These are phyloP conservation scores for Galaxias olidus DNA, from an alignment of 2,797 vertebrate species.

Conservation along the genomic window DNA sequence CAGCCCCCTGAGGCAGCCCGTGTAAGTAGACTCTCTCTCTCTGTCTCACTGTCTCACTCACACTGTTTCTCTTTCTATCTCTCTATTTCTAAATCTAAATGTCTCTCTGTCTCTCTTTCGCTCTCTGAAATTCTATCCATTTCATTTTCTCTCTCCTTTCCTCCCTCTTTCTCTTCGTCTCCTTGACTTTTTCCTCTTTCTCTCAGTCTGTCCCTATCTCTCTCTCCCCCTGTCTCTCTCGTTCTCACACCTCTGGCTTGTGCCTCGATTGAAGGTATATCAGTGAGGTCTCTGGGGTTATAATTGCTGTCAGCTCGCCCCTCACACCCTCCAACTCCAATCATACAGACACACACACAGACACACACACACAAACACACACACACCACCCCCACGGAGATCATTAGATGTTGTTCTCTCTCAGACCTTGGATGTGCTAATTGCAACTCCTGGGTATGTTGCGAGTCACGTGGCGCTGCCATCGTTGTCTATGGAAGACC, in stretches of 20 bases:
- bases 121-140: too few relatives aligned
- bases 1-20: conserved; percentile 89
- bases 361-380: too few relatives aligned
- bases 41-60: not conserved
- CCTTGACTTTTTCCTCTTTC: too few relatives aligned
- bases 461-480: conserved; percentile 47
- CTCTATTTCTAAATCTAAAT: too few relatives aligned
- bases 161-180: too few relatives aligned
- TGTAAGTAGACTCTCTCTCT: conserved; percentile 78
- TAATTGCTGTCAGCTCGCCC: conserved; percentile 70
- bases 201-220: too few relatives aligned
- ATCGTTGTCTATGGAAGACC: conserved; percentile 23
- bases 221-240: too few relatives aligned
- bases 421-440: conserved; percentile 60
- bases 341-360: too few relatives aligned
- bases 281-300: conserved; percentile 53
- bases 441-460: conserved; percentile 46
- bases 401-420: conserved; percentile 40
- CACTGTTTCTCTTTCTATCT: not conserved
- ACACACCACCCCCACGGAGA: conserved; percentile 32
- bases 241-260: too few relatives aligned
- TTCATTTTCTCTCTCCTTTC: too few relatives aligned
- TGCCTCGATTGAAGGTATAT: conserved; percentile 40
- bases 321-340: conserved; percentile 40
- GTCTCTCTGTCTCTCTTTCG: not conserved